Evolutionary conservation across 2,797 vertebrate genomes (phyloP).

Genomic region (Cheracebus regulus): DNA sequence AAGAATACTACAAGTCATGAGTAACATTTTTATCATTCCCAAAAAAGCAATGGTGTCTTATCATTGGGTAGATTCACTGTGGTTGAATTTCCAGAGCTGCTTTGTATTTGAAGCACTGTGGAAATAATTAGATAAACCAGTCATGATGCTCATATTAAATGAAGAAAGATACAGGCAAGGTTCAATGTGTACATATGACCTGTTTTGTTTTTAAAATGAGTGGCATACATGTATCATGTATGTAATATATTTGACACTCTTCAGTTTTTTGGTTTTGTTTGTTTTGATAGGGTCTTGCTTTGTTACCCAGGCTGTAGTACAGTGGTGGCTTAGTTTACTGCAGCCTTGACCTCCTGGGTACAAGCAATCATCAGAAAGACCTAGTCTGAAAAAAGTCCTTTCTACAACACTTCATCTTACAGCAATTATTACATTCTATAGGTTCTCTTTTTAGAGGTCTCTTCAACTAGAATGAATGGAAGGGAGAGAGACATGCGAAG

Average conservation of each 20-base stretch:
- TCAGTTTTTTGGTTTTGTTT: neutral
- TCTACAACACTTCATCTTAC: neutral
- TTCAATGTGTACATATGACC: neutral
- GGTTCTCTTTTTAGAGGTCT: neutral
- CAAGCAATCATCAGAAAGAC: neutral
- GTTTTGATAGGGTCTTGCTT: neutral
- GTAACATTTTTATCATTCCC: conserved; percentile 2
- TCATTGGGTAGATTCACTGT: neutral
- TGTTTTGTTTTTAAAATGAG: neutral
- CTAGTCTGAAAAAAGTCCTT: neutral
- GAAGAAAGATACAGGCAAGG: neutral
- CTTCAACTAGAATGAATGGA: neutral
- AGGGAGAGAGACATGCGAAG: neutral
- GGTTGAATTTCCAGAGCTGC: conserved; percentile 41
- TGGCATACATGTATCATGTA: neutral
- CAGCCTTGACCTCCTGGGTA: neutral
- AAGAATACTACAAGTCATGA: neutral
- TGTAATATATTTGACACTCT: neutral
- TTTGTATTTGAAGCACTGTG: neutral
- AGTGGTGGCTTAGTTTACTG: neutral
- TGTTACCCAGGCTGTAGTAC: neutral
- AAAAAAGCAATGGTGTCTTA: neutral
- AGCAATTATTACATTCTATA: neutral
- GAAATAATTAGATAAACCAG: neutral
- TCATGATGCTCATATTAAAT: neutral